Percentiles rank a stretch among this genome's conserved stretches.
Conservation (phyloP, 1,140 invertebrate genomes). For the Zaprionus davidi region DNA sequence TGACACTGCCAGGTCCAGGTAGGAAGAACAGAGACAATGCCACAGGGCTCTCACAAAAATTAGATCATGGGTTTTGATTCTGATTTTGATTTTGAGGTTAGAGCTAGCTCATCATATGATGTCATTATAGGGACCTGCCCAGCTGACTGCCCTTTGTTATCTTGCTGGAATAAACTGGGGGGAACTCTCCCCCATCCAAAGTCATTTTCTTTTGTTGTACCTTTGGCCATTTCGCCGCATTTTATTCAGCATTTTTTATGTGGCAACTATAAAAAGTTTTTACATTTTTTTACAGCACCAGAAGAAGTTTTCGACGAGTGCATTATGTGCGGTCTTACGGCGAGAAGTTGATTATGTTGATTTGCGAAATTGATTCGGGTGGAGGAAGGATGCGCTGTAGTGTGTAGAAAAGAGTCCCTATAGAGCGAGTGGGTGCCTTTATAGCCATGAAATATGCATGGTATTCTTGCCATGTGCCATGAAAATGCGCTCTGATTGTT, state of each 20-base stretch:
- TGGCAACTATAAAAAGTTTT: slow-evolving; percentile 79
- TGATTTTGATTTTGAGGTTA: slow-evolving; percentile 46
- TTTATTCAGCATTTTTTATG: slow-evolving; percentile 81
- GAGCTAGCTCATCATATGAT: slow-evolving; percentile 52
- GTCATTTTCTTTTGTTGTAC: slow-evolving; percentile 72
- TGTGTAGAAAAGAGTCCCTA: neutral
- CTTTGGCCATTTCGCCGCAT: slow-evolving; percentile 59
- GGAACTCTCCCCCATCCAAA: neutral
- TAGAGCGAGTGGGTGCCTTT: slow-evolving; percentile 19
- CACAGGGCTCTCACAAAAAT: slow-evolving; percentile 66
- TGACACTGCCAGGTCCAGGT: neutral
- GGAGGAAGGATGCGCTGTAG: neutral
- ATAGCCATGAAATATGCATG: slow-evolving; percentile 35
- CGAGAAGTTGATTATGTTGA: slow-evolving; percentile 79
- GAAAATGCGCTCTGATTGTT: slow-evolving; percentile 57
- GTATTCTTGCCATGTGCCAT: slow-evolving; percentile 66
- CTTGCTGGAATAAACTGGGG: neutral
- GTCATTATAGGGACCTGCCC: slow-evolving; percentile 64
- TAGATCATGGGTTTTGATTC: slow-evolving; percentile 77
- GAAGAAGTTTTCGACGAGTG: slow-evolving; percentile 72
- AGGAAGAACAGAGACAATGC: neutral
- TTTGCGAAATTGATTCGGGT: slow-evolving; percentile 76
- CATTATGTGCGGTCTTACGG: slow-evolving; percentile 78
- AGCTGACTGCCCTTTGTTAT: slow-evolving; percentile 53
- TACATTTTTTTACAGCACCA: slow-evolving; percentile 76